A percentile compares a stretch with the other conserved stretches of the same genome.
These are phyloP conservation scores for Eupithecia insigniata DNA, from an alignment of 2,888 invertebrate species.

Conservation along the genomic window DNA sequence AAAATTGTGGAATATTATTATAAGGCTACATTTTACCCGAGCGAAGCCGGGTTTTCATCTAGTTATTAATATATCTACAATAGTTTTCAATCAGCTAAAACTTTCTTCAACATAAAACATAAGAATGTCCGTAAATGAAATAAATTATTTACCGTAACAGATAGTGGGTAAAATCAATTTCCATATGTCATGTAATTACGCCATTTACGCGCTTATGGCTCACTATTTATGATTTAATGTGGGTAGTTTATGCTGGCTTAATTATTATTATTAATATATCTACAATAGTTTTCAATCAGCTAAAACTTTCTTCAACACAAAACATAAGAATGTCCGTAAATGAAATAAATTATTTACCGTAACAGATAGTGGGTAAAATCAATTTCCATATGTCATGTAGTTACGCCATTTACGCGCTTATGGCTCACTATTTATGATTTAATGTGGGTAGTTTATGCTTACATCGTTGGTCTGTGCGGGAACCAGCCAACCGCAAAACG, in stretches of 20 bases:
- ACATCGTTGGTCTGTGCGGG: not conserved
- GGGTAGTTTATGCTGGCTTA: conserved; percentile 3
- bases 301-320: no score
- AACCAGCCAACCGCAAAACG: conserved; percentile 9
- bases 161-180: not conserved
- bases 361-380: not conserved
- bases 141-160: not conserved
- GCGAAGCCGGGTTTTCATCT: no score
- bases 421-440: conserved; percentile 4
- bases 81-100: no score
- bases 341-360: not conserved
- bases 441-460: conserved; percentile 5
- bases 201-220: not conserved
- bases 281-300: no score
- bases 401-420: not conserved
- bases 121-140: not conserved
- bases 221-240: conserved; percentile 6
- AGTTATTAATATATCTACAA: no score
- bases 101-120: not conserved
- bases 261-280: no score
- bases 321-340: not conserved
- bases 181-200: not conserved
- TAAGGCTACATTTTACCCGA: no score
- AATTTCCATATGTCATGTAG: not conserved
- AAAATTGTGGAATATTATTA: no score